phyloP scores from a whole-genome alignment of 2,113 vertebrate species.

The Petrocephalus zakoni region DNA sequence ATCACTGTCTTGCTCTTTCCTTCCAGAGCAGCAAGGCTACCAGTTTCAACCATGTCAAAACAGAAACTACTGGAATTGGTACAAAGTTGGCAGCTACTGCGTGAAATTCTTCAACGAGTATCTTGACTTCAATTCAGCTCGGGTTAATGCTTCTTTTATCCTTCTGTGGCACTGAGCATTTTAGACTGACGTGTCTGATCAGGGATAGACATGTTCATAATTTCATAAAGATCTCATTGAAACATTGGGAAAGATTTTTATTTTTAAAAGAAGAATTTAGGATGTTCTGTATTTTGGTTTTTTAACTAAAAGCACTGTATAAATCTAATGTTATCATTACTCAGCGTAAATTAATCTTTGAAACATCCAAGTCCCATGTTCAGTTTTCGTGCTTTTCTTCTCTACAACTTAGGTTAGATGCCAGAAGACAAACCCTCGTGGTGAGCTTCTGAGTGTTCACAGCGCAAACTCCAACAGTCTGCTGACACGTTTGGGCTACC shows the following conservation, averaged over 20 bases:
- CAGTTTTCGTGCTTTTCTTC: background rate
- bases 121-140: background rate
- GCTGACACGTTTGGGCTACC: background rate
- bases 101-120: background rate
- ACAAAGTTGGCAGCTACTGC: background rate
- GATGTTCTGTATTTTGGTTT: background rate
- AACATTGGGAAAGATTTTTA: background rate
- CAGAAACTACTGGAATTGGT: background rate
- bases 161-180: background rate
- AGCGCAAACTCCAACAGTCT: background rate
- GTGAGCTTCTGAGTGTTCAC: background rate
- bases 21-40: background rate
- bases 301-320: background rate
- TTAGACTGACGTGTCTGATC: background rate
- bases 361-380: background rate
- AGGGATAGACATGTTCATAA: background rate
- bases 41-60: background rate
- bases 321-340: background rate
- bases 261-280: background rate
- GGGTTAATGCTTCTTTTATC: background rate
- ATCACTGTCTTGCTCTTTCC: background rate
- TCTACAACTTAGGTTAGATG: background rate
- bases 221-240: background rate
- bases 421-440: background rate
- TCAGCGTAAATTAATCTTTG: background rate